These are phyloP conservation scores for Troilus luridus DNA, from an alignment of 2,888 invertebrate species.

Conservation along the genomic window DNA sequence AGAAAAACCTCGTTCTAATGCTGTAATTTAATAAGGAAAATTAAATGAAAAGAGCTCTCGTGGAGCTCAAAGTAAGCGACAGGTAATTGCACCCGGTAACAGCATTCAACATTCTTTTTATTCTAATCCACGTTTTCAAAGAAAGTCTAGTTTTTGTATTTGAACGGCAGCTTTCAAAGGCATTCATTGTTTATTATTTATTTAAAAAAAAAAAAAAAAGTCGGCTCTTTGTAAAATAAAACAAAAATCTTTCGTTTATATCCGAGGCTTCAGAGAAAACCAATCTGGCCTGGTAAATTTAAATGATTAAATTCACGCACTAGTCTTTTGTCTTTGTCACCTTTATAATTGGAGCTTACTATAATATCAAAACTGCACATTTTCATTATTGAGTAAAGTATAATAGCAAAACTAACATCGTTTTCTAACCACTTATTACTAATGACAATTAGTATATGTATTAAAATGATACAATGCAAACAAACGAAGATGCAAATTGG, in stretches of 20 bases:
- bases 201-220: conserved; percentile 14
- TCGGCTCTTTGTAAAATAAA: not conserved
- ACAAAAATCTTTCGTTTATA: not conserved
- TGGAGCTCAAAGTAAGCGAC: not conserved
- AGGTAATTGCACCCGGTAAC: not conserved
- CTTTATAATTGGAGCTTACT: not conserved
- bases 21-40: not conserved
- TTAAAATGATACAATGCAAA: no score
- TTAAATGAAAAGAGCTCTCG: not conserved
- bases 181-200: conserved; percentile 25
- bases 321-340: not conserved
- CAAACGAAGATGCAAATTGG: no score
- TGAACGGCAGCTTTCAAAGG: conserved; percentile 17
- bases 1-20: not conserved
- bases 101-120: conserved; percentile 20
- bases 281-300: not conserved
- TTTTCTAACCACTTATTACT: no score
- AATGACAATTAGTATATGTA: no score
- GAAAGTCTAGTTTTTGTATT: conserved; percentile 45
- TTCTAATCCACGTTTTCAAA: conserved; percentile 28
- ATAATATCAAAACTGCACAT: not conserved
- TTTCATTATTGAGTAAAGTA: not conserved
- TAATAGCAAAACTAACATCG: no score
- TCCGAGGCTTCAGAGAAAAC: not conserved
- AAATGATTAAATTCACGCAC: not conserved